Evolutionary conservation across 2,888 invertebrate species (phyloP).

Genomic region (Aphidius colemani): DNA sequence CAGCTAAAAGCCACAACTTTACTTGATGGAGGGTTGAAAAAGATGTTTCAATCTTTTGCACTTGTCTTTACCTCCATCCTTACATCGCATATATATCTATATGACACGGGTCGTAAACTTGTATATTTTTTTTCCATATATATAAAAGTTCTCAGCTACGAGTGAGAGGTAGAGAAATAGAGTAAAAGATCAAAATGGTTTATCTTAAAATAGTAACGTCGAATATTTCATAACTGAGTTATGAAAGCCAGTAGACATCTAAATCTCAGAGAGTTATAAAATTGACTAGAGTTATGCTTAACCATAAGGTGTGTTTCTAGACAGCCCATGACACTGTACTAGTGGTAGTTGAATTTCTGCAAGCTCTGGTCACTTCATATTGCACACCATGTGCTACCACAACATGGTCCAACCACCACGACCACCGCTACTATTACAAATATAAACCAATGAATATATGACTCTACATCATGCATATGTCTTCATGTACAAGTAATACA

Average conservation of each 20-base stretch:
- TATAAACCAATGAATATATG: conserved; percentile 36
- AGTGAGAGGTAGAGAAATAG: conserved; percentile 18
- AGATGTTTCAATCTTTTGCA: conserved; percentile 16
- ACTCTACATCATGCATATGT: conserved; percentile 31
- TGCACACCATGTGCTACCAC: conserved; percentile 46
- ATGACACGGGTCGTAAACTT: conserved; percentile 7
- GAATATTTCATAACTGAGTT: conserved; percentile 26
- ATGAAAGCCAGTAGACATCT: neutral
- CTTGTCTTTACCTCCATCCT: conserved; percentile 23
- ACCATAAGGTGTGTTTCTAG: neutral
- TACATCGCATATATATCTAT: conserved; percentile 20
- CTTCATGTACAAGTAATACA: too few species aligned
- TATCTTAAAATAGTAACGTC: conserved; percentile 29
- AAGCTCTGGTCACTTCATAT: conserved; percentile 40
- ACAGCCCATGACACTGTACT: neutral
- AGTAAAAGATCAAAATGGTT: conserved; percentile 33
- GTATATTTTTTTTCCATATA: neutral
- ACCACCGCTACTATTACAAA: conserved; percentile 26
- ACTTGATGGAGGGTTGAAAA: conserved; percentile 10
- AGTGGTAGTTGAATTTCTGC: conserved; percentile 30
- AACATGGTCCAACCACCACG: conserved; percentile 45
- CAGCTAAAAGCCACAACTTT: conserved; percentile 32
- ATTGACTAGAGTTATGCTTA: neutral
- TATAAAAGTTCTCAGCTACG: too few species aligned
- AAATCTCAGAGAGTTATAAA: neutral